phyloP scores from a whole-genome alignment of 2,113 vertebrate genomes.

The Raphicerus campestris region DNA sequence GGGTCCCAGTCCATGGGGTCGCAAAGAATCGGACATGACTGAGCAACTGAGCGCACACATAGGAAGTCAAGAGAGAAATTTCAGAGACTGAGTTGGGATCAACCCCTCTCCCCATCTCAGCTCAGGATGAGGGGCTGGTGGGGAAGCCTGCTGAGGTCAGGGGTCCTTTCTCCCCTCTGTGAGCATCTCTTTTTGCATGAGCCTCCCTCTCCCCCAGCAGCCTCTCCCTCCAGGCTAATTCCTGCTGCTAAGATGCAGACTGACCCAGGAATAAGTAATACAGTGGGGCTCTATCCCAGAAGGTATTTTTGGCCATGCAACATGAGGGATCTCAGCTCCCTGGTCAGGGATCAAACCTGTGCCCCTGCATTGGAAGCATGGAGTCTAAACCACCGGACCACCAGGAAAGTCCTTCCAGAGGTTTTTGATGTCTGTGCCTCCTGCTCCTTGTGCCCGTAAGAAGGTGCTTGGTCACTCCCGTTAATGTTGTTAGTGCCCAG shows the following conservation, averaged over 20 bases:
- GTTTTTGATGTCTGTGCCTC: background rate
- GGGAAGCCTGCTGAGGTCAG: background rate
- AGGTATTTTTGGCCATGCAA: background rate
- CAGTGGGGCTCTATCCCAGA: background rate
- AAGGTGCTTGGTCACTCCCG: background rate
- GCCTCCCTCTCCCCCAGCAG: no score
- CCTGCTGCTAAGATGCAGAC: background rate
- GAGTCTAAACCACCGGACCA: background rate
- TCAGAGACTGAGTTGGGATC: background rate
- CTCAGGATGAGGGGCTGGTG: background rate
- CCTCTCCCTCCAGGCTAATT: background rate
- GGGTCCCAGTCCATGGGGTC: background rate
- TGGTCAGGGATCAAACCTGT: background rate
- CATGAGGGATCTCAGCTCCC: background rate
- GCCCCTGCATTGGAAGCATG: background rate
- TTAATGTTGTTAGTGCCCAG: background rate
- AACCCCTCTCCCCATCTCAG: no score
- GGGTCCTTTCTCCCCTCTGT: background rate
- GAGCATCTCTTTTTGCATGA: background rate
- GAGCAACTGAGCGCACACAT: no score
- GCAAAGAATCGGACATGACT: background rate
- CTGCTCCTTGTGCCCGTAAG: background rate
- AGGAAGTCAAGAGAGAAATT: background rate
- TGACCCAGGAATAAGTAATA: background rate
- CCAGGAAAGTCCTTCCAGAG: background rate